Evolutionary conservation across 2,888 invertebrate genomes (phyloP).

Genomic region (Cacoxenus indagator): DNA sequence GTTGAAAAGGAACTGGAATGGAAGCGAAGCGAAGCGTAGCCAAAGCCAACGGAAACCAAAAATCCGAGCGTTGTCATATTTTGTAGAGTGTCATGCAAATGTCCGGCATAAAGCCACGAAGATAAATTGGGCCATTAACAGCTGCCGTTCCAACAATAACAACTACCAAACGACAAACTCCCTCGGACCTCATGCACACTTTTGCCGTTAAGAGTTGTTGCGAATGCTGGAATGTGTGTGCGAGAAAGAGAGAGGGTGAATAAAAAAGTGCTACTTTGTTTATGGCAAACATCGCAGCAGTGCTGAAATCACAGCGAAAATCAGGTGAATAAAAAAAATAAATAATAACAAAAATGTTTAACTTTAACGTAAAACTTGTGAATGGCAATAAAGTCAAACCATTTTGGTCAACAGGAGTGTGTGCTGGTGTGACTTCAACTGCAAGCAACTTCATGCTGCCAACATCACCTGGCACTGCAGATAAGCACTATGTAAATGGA

Average conservation of each 20-base stretch:
- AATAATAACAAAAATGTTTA: not conserved
- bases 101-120: conserved; percentile 4
- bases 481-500: not conserved
- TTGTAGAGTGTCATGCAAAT: conserved; percentile 46
- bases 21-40: too few species aligned
- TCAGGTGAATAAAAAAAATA: not conserved
- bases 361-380: not conserved
- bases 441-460: not conserved
- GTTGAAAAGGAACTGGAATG: not conserved
- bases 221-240: too few species aligned
- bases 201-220: not conserved
- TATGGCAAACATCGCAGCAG: too few species aligned
- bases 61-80: conserved; percentile 42
- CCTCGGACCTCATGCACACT: not conserved
- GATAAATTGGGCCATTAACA: conserved; percentile 59
- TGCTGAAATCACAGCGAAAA: not conserved
- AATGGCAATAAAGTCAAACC: not conserved
- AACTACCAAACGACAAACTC: not conserved
- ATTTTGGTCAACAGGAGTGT: not conserved
- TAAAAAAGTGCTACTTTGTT: too few species aligned
- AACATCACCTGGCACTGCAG: not conserved
- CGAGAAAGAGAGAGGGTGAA: too few species aligned
- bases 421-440: not conserved
- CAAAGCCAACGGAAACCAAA: not conserved
- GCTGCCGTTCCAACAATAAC: too few species aligned